Conservation (phyloP, 2,888 invertebrate genomes). For the Andrena marginata region DNA sequence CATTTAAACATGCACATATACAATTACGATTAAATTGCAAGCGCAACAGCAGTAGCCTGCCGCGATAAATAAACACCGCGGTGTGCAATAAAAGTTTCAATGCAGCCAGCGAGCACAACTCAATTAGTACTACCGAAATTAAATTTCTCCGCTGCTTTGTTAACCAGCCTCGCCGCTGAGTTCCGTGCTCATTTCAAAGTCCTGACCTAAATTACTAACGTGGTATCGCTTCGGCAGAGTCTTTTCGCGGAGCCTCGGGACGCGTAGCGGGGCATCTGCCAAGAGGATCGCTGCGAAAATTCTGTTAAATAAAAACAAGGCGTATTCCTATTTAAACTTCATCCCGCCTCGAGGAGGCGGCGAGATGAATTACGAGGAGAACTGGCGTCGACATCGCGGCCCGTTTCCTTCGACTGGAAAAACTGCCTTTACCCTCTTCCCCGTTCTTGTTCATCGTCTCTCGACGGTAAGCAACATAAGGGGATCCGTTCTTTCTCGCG, state of each 20-base stretch:
- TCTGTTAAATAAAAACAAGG: slow-evolving; percentile 4
- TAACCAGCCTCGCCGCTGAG: slow-evolving; percentile 11
- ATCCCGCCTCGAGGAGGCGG: slow-evolving; percentile 14
- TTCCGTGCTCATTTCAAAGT: not conserved
- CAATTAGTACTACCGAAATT: slow-evolving; percentile 42
- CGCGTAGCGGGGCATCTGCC: not conserved
- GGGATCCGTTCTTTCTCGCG: slow-evolving; percentile 20
- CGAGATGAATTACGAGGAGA: slow-evolving; percentile 65
- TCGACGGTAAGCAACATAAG: slow-evolving; percentile 32
- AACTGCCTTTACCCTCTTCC: slow-evolving; percentile 18
- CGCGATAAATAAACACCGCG: slow-evolving; percentile 27
- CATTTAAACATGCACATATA: not conserved
- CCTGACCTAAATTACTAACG: slow-evolving; percentile 1
- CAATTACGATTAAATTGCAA: not conserved
- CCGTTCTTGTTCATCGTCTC: slow-evolving; percentile 33
- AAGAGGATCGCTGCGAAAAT: not conserved
- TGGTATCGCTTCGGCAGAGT: not conserved
- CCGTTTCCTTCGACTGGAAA: slow-evolving; percentile 37
- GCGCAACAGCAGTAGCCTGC: not conserved
- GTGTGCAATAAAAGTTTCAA: slow-evolving; percentile 21
- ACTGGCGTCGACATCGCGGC: slow-evolving; percentile 52
- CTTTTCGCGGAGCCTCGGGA: not conserved
- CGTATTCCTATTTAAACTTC: slow-evolving; percentile 19
- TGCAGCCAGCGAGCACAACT: slow-evolving; percentile 19
- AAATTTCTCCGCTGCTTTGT: slow-evolving; percentile 37